These are phyloP conservation scores for Cyaniris semiargus DNA, from an alignment of 2,888 invertebrate species.

Conservation along the genomic window DNA sequence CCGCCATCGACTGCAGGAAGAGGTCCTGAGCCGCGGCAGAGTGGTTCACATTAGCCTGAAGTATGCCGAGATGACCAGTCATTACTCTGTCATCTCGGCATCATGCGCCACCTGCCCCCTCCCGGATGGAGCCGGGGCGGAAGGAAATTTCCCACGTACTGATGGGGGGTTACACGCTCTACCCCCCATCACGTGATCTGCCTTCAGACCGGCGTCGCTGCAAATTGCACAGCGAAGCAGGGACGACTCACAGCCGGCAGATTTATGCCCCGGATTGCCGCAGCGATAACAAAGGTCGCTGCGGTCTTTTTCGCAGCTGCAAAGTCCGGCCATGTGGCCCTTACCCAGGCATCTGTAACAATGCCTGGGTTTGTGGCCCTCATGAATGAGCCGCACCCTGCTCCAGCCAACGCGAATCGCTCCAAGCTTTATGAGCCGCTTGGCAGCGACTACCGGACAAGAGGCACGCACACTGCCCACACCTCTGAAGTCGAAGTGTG, in stretches of 20 bases:
- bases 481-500: background rate
- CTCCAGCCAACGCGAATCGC: background rate
- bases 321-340: background rate
- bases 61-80: background rate
- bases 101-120: background rate
- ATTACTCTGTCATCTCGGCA: background rate
- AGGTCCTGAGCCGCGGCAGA: constrained; percentile 13
- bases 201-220: background rate
- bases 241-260: background rate
- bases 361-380: background rate
- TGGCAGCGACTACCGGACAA: background rate
- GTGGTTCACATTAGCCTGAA: background rate
- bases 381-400: background rate
- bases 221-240: background rate
- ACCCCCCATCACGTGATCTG: background rate
- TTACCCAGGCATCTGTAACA: background rate
- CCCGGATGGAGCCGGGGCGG: background rate
- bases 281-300: background rate
- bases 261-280: background rate
- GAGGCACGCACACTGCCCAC: background rate
- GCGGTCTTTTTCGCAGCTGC: background rate
- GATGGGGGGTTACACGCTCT: background rate
- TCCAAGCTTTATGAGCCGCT: background rate
- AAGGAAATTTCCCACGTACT: background rate
- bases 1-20: background rate